Conservation (phyloP, 2,888 invertebrate genomes). For the Pseudeuparius sepicola region DNA sequence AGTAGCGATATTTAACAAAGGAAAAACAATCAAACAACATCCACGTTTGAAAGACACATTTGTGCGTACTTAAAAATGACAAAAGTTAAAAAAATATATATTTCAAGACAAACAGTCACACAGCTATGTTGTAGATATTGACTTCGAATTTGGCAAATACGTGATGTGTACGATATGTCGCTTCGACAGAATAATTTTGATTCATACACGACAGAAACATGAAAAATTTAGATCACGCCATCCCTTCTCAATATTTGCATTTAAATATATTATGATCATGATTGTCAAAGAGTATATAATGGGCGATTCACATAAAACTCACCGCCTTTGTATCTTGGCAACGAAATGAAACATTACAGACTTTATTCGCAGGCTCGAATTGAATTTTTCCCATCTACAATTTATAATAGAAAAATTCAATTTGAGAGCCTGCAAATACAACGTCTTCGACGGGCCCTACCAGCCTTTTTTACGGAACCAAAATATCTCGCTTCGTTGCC, state of each 20-base stretch:
- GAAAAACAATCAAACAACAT: constrained; percentile 14
- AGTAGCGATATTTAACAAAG: constrained; percentile 12
- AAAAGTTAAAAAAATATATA: constrained; percentile 37
- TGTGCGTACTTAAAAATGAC: constrained; percentile 33
- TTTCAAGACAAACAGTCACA: constrained; percentile 47
- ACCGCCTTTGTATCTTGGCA: too few species aligned
- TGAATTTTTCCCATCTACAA: too few species aligned
- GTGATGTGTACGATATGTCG: constrained; percentile 36
- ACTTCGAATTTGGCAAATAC: constrained; percentile 56
- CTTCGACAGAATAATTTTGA: constrained; percentile 26
- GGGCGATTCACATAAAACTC: too few species aligned
- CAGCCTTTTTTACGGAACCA: too few species aligned
- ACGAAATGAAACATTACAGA: too few species aligned
- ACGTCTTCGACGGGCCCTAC: too few species aligned
- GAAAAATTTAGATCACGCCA: constrained; percentile 19
- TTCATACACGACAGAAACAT: constrained; percentile 21
- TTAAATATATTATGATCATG: constrained; percentile 28
- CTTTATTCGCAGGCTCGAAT: too few species aligned
- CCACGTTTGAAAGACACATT: constrained; percentile 28
- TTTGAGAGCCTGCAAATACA: too few species aligned
- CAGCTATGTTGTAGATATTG: constrained; percentile 45
- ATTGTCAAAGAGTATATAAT: constrained; percentile 41
- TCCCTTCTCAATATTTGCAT: constrained; percentile 18
- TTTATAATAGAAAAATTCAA: too few species aligned
- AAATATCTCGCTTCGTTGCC: too few species aligned